Conservation (phyloP, 2,888 invertebrate genomes). For the Ferrisia virgata region DNA sequence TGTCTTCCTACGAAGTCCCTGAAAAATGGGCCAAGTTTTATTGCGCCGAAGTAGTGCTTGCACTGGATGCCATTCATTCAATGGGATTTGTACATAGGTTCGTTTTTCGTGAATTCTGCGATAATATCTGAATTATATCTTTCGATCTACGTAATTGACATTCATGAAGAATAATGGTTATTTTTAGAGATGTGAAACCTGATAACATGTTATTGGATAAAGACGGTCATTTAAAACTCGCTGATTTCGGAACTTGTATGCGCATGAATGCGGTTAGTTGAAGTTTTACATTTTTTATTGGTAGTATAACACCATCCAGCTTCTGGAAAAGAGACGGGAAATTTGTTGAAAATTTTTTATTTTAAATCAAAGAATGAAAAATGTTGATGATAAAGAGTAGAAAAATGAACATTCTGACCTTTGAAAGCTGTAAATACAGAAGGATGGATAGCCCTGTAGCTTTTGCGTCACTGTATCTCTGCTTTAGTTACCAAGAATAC, state of each 20-base stretch:
- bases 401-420: too few species aligned
- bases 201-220: slow-evolving; percentile 97
- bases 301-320: too few species aligned
- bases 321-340: too few species aligned
- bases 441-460: too few species aligned
- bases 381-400: not conserved
- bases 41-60: slow-evolving; percentile 95
- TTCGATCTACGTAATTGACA: not conserved
- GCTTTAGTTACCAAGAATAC: too few species aligned
- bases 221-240: slow-evolving; percentile 92
- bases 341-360: too few species aligned
- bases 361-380: too few species aligned
- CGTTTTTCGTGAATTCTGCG: too few species aligned
- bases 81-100: slow-evolving; percentile 84
- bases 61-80: slow-evolving; percentile 94
- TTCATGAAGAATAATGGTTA: not conserved
- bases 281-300: not conserved
- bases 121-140: too few species aligned
- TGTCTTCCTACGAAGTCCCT: slow-evolving; percentile 98
- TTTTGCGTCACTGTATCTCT: too few species aligned
- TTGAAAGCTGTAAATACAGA: too few species aligned
- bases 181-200: slow-evolving; percentile 95
- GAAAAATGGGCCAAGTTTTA: slow-evolving; percentile 99
- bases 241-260: slow-evolving; percentile 99
- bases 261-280: slow-evolving; percentile 78